Evolutionary conservation across 1,140 invertebrate species (phyloP), one percentile per base, ranked within the genome.

Genomic region (Agrilus planipennis): DNA sequence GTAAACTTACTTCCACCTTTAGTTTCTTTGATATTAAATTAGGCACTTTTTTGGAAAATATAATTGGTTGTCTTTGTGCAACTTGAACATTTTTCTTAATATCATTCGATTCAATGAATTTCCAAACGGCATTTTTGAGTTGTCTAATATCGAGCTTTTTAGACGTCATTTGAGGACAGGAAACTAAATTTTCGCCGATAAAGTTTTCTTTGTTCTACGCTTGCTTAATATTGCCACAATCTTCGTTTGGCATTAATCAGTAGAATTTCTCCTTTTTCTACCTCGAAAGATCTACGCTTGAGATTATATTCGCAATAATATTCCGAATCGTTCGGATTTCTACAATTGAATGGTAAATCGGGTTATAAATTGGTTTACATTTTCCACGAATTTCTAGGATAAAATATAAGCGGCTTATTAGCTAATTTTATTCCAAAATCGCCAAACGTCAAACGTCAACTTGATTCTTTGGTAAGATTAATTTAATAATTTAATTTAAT

Each of bases 81-180:
- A 32, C 30, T 9, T 7, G 6, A 9, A 45, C 64, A 27, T n/a
- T n/a, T n/a, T n/a, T n/a, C n/a, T 27, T 12, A 12, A 9, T 27
- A 12, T 12, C 12, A 9, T 27, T 12, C 7, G 7, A 7, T 12
- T 9, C 7, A 9, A 27, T 27, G 23, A 27, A 64, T 44, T 69
- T 70, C 81, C 82, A 88, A 39, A 86, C 79, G 4, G 70, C 67
- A 25, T 65, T 60, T 55, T 88, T 88, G 7, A 89, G 52, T 53
- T 77, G 75, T 46, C 77, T 78, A 69, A 89, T 83, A 53, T 89
- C 79, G 5, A 88, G 71, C 51, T 79, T 83, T 51, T 88, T 88
- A 0, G 84, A 81, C 45, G 72, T 69, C 60, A n/a, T n/a, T n/a
- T n/a, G n/a, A n/a, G n/a, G n/a, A n/a, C n/a, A n/a, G n/a, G n/a